Conservation (phyloP, 2,888 invertebrate species). For the Andrena chrysosceles region DNA sequence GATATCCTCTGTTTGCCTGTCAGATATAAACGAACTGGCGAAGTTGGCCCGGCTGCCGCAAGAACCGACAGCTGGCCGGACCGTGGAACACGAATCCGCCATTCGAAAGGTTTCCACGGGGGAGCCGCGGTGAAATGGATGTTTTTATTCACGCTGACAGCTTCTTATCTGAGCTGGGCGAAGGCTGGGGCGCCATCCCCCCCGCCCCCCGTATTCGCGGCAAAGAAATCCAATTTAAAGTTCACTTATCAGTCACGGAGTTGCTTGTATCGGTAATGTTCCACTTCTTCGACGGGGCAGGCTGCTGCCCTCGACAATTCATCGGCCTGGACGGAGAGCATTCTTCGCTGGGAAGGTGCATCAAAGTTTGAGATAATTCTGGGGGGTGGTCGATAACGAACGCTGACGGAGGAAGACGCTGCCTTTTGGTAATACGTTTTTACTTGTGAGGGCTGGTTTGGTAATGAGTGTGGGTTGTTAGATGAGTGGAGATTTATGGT, state of each 20-base stretch:
- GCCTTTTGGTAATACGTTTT: conserved; percentile 4
- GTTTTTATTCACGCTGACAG: conserved; percentile 43
- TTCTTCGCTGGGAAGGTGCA: conserved; percentile 21
- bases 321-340: conserved; percentile 22
- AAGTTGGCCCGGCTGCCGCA: conserved; percentile 8
- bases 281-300: conserved; percentile 10
- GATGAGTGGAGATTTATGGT: no score
- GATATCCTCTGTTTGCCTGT: background rate
- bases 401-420: conserved; percentile 11
- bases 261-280: conserved; percentile 55
- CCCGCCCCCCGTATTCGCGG: background rate
- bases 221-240: conserved; percentile 64
- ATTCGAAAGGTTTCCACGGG: conserved; percentile 2
- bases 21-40: conserved; percentile 23
- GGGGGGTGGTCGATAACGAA: conserved; percentile 12
- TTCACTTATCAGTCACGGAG: conserved; percentile 61
- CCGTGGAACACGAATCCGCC: conserved; percentile 17
- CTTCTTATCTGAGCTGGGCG: conserved; percentile 34
- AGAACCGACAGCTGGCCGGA: conserved; percentile 18
- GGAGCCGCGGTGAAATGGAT: conserved; percentile 1
- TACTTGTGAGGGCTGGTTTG: background rate
- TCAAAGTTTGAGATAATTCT: conserved; percentile 47
- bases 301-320: conserved; percentile 41
- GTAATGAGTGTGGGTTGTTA: background rate
- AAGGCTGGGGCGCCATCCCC: background rate